A percentile compares a stretch with the other conserved stretches of the same genome.
These are phyloP conservation scores for Champsocephalus gunnari DNA, from an alignment of 2,797 vertebrate species.

Conservation along the genomic window DNA sequence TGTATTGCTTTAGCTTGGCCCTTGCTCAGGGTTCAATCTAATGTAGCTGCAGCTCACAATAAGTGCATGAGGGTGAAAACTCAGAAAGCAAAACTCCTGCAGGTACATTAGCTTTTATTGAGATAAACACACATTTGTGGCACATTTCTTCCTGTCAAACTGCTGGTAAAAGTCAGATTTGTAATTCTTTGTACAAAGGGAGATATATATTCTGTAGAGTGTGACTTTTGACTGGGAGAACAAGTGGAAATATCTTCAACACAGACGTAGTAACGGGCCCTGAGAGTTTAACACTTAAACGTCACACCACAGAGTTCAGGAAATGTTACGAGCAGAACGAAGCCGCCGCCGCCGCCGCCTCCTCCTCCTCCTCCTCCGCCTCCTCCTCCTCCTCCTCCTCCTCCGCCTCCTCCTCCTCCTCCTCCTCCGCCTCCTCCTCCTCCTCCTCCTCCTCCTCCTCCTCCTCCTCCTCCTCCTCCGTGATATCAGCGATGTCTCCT, in stretches of 20 bases:
- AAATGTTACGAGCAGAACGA: no score
- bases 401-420: conserved; percentile 12
- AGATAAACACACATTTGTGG: no score
- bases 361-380: neutral
- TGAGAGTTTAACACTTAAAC: conserved; percentile 18
- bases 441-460: neutral
- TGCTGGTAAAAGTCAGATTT: no score
- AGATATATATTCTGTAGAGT: no score
- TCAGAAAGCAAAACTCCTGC: no score
- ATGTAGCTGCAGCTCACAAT: no score
- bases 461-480: conserved; percentile 8
- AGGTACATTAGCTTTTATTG: no score
- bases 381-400: neutral
- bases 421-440: neutral
- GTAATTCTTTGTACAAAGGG: no score
- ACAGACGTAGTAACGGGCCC: neutral
- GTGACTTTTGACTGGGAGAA: neutral
- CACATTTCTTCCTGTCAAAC: no score
- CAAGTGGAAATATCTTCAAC: neutral
- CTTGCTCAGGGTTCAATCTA: no score
- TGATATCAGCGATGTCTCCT: conserved; percentile 79
- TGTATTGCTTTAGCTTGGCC: no score
- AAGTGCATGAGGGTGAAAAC: no score
- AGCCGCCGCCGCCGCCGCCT: neutral
- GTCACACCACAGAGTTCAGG: neutral